Percentiles rank a stretch among this genome's conserved stretches.
Conservation (phyloP, 2,888 invertebrate species). For the Melanotus villosus region DNA sequence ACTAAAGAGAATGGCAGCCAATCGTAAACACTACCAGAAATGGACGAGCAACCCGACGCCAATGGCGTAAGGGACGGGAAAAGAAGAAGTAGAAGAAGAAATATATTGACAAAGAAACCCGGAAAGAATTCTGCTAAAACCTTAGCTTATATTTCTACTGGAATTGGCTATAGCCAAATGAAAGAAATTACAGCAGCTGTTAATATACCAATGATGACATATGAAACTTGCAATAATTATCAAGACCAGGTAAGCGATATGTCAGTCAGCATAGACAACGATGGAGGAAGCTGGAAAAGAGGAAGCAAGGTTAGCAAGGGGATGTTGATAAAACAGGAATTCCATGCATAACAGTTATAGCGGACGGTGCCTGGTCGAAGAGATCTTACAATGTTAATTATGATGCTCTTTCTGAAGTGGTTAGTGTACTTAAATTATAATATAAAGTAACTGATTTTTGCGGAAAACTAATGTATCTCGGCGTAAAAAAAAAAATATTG, state of each 20-base stretch:
- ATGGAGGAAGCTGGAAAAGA: conserved; percentile 6
- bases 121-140: background rate
- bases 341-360: conserved; percentile 1
- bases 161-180: background rate
- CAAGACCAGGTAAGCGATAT: background rate
- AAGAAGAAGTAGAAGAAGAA: too few relatives aligned
- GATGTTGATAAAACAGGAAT: background rate
- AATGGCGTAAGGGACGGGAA: too few relatives aligned
- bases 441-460: background rate
- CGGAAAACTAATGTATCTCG: background rate
- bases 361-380: too few relatives aligned
- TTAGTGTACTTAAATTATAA: background rate
- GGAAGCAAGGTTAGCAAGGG: background rate
- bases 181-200: background rate
- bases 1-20: too few relatives aligned
- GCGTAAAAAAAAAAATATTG: background rate
- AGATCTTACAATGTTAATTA: conserved; percentile 16
- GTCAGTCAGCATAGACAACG: background rate
- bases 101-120: background rate
- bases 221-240: background rate
- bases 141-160: background rate
- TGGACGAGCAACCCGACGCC: too few relatives aligned
- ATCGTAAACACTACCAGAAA: too few relatives aligned
- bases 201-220: conserved; percentile 8
- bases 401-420: conserved; percentile 2